Evolutionary conservation across 1,140 invertebrate genomes (phyloP).

Genomic region (Rhagoletis pomonella): DNA sequence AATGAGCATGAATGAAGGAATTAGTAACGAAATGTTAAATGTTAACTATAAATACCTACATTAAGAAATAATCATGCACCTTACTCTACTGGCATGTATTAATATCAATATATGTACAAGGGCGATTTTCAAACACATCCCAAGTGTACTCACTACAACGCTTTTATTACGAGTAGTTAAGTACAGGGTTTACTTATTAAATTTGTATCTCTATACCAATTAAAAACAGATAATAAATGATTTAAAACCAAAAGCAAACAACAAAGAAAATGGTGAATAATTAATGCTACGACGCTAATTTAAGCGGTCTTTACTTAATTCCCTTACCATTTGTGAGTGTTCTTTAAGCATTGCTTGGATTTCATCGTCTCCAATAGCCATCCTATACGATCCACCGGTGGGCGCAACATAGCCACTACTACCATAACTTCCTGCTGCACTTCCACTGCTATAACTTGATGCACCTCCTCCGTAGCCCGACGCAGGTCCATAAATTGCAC

Average conservation of each 20-base stretch:
- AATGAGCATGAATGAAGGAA: constrained; percentile 58
- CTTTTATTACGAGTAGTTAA: too few relatives aligned
- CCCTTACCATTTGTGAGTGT: constrained; percentile 58
- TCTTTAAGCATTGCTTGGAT: constrained; percentile 67
- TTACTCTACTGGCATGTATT: too few relatives aligned
- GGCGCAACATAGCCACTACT: constrained; percentile 43
- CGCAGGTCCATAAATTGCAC: too few relatives aligned
- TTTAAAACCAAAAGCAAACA: background rate
- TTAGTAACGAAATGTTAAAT: constrained; percentile 50
- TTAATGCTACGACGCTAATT: constrained; percentile 58
- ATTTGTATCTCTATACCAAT: too few relatives aligned
- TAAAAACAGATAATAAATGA: too few relatives aligned
- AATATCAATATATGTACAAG: too few relatives aligned
- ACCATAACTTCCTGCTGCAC: constrained; percentile 44
- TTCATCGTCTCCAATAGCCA: constrained; percentile 68
- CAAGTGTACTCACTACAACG: too few relatives aligned
- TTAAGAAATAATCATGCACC: too few relatives aligned
- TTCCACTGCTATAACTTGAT: constrained; percentile 28
- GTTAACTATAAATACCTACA: constrained; percentile 50
- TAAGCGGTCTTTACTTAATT: constrained; percentile 56
- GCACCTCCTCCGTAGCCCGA: constrained; percentile 27
- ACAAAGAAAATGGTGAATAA: background rate
- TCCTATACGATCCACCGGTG: constrained; percentile 60
- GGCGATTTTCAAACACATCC: too few relatives aligned
- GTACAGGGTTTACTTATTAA: too few relatives aligned